Evolutionary conservation across 2,888 invertebrate genomes (phyloP), one percentile per base, ranked within the genome.

Genomic region (Campoletis raptor): DNA sequence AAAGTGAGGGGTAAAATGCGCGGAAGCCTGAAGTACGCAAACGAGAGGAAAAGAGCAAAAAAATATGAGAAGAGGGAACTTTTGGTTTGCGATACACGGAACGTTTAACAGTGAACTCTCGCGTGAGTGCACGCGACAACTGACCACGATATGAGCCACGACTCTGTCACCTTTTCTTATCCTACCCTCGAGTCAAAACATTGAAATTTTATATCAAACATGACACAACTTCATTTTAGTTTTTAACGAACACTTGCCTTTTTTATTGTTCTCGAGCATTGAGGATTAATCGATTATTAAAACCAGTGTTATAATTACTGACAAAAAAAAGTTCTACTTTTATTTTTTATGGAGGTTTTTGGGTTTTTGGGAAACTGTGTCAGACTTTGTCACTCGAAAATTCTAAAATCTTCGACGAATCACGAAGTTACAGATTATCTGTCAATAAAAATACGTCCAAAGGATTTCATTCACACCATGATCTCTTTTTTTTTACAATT

Each of bases 51-150:
- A 66, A 42, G 72, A 40, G 37, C 37, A 36, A 72, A 37, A 64
- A 72, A 40, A 74, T 30, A 12, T 24, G 7, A 37, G 48, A 73
- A 57, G 73, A 73, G 54, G 37, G n/a, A 37, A 73, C 6, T 57
- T 66, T 66, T 66, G 66, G n/a, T 54, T 66, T 61, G 78, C 78
- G 67, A 69, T 69, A 69, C 54, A 79, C 10, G 57, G 37, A 79
- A 30, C 69, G 79, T 79, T 79, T 79, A 79, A 57, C 69, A 69
- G 54, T 70, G 42, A 69, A 79, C 36, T 30, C 54, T 21, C 37
- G 54, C 52, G 89, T 88, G 89, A 87, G 88, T 80, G 67, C 89
- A 88, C 87, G 89, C 89, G 87, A 87, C 88, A 86, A 85, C 85
- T 81, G 66, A 57, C 66, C 61, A 54, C 77, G 66, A 48, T 48